Conservation (phyloP, 2,888 invertebrate genomes). For the Agriopis leucophaearia region DNA sequence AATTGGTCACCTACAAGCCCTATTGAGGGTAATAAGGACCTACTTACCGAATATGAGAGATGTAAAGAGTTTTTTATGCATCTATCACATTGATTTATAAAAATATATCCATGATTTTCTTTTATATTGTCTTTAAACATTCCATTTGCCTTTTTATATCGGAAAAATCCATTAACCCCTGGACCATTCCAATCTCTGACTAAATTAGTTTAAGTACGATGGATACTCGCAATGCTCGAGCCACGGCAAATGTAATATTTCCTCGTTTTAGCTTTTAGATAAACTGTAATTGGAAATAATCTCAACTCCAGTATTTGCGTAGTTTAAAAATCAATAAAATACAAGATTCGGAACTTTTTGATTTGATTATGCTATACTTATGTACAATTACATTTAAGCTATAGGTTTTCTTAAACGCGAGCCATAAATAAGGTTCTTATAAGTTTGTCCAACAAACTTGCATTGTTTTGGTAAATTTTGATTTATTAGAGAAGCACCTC, state of each 20-base stretch:
- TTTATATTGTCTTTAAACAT: not conserved
- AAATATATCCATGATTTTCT: too few relatives aligned
- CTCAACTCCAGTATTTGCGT: not conserved
- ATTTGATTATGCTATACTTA: not conserved
- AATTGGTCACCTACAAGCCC: too few relatives aligned
- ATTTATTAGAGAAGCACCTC: conserved; percentile 55
- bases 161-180: too few relatives aligned
- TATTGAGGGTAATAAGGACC: too few relatives aligned
- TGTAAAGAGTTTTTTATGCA: too few relatives aligned
- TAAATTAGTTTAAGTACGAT: not conserved
- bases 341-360: not conserved
- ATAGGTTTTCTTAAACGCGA: conserved; percentile 19
- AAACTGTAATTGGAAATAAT: not conserved
- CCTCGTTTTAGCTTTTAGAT: not conserved
- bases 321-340: not conserved
- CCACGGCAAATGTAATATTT: not conserved
- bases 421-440: conserved; percentile 47
- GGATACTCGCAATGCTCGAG: too few relatives aligned
- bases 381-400: too few relatives aligned
- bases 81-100: too few relatives aligned
- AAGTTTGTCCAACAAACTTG: conserved; percentile 58
- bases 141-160: not conserved
- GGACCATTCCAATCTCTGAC: too few relatives aligned
- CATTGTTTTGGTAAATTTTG: conserved; percentile 56
- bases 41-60: too few relatives aligned